Base-by-base conservation (phyloP, 2,888 invertebrate genomes). In the Athalia rosae region DNA sequence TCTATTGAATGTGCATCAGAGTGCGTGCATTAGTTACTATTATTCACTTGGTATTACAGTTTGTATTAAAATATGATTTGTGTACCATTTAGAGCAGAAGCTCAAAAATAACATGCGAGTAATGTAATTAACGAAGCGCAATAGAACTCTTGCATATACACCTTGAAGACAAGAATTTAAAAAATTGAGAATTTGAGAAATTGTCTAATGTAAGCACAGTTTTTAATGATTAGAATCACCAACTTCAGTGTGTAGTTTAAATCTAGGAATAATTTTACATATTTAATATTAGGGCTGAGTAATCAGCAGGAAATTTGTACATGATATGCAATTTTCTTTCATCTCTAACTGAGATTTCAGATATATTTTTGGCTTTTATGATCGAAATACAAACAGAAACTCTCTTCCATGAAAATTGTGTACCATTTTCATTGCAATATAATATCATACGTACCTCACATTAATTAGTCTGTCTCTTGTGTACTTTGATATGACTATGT, bases 191-290 rank as follows among this genome's bases (percentile, higher is more conserved):
- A 50, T 67, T 48, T 53, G 41, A 67, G 41, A 67, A 53, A 53
- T 67, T 53, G 28, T 67, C 53, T 67, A 67, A 48, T 67, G 41
- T 50, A 53, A 4, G 41, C 53, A 67, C 41, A 1, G 53, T 53
- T 67, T 63, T 66, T 50, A 28, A 67, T 67, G 9, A 67, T 53
- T 53, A 50, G 15, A 66, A 50, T 28, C 13, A 48, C 0, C 48
- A 67, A 28, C 9, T 67, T 67, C 53, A 53, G 48, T 67, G 53
- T 67, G 67, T 67, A 67, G 67, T 50, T 67, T 28, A 41, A 48
- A 67, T 47, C 41, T 66, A 50, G 67, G 50, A 67, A 28, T 67
- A 67, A 67, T 67, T 67, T 67, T 53, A 50, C 67, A 67, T 67
- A 67, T 50, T n/a, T 67, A 67, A 67, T 5, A 53, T 67, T 67